Base-by-base conservation (phyloP, 2,113 vertebrate genomes). In the Paradoxurus hermaphroditus region DNA sequence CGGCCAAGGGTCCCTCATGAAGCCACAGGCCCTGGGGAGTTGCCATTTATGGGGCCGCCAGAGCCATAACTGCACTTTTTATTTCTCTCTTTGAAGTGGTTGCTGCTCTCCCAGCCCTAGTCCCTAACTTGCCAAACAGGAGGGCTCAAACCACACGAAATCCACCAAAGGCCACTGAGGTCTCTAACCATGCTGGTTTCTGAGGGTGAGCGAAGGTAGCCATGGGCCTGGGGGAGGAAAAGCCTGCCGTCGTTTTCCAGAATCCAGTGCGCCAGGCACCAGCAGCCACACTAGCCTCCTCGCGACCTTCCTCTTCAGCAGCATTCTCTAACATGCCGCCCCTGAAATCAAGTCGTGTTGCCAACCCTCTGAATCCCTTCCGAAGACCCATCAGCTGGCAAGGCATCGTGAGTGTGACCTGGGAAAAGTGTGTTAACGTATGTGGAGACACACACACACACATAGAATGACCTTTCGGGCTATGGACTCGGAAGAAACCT, bases 21-120 rank as follows among this genome's bases (percentile, higher is more conserved):
- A 94, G 81, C 63, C 51, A 56, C 25, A 72, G 51, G 36, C 62
- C 34, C 84, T 62, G 85, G 46, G 63, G 46, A 73, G 25, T 7
- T 96, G 12, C 53, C 84, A 39, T 77, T 62, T 68, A 68, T 29
- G 21, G 39, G 53, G 72, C 41, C n/a, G 21, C 73, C 56, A 83
- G 29, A 75, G 46, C 46, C n/a, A 5, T 56, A 65, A 62, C 62
- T 73, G 12, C 16, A 41, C 19, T 51, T 85, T 85, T 65, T 46
- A 70, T 62, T 89, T 90, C 62, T 92, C 53, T 68, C 81, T 87
- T 92, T 79, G 53, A 97, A 97, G 73, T 27, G 39, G 72, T 49
- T 83, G 83, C 53, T 86, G 94, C 27, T 93, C 70, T 78, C n/a
- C n/a, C 51, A 79, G 86, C 73, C 31, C 34, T 13, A 25, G 78